Evolutionary conservation across 2,113 vertebrate species (phyloP), one percentile per base, ranked within the genome.

Genomic region (Okapia johnstoni): DNA sequence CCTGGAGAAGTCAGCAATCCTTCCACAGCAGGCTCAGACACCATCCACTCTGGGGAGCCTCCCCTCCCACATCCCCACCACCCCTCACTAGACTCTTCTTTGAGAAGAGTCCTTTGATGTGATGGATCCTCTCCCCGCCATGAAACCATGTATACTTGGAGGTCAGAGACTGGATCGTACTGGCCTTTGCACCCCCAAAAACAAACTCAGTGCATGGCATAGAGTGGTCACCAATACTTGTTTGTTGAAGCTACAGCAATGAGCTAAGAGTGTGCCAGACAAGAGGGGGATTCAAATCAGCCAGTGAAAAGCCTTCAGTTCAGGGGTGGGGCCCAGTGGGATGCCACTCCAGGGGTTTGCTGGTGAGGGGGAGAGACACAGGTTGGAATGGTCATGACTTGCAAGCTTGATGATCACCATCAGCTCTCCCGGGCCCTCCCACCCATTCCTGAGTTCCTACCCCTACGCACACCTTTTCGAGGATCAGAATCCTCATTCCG

Each of bases 391-490:
- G 48, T 14, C 16, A 61, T 12, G 46, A 55, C 43, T 17, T 26
- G 6, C 17, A 58, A 23, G 21, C 46, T 76, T 40, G 5, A 17
- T 7, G 19, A 7, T 50, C 23, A 4, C 43, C 23, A 1, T 83
- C 52, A 55, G 70, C 14, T 66, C 33, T 50, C 57, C 88, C 2
- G 3, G 63, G 46, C 19, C 48, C n/a, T 63, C 48, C 55, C 33
- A 6, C 46, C 95, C 2, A 1, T n/a, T 48, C 54, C 87, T 46
- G 25, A 77, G 60, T 28, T 26, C 50, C 80, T 52, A 28, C 19
- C 43, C 4, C 5, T 16, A 15, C 0, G 9, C 50, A 58, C 30
- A 26, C 48, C 46, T 88, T 58, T 13, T 43, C 1, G 0, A 46
- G 70, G 48, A 3, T 13, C 5, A 6, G 3, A 2, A 13, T 3